Evolutionary conservation across 2,113 vertebrate species (phyloP), one percentile per base, ranked within the genome.

Genomic region (Callithrix jacchus): DNA sequence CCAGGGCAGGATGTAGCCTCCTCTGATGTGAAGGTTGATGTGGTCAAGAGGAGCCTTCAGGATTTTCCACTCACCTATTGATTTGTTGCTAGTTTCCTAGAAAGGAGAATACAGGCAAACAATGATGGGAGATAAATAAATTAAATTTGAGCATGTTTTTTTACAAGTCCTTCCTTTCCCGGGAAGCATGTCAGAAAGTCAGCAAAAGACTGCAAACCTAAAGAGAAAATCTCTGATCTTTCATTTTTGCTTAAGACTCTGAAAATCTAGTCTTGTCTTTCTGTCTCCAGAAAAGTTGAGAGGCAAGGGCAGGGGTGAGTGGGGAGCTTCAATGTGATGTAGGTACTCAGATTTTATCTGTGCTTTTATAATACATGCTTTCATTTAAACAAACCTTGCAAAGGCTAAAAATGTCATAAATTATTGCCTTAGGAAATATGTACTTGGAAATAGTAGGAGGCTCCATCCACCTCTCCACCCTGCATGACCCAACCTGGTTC

Each of bases 21-120:
- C 99, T 95, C 99, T 98, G 54, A 99, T 66, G 6, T 99, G 99
- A 83, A 99, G 95, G 96, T 99, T 99, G 91, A 99, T 99, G 91
- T 98, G 97, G 47, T 98, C 87, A 2, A 98, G 90, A 16, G 98
- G 98, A 54, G 98, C 93, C 0, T n/a, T 0, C 89, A 99, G 96
- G 6, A 0, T 32, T 17, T 96, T 79, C 92, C 89, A 95, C 27
- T 89, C 47, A 8, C 97, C 94, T 87, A 35, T 52, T 0, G 81
- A 87, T 3, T 32, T 42, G 7, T 90, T 68, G 25, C 84, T 66
- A 35, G 40, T 23, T 47, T 89, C 98, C 99, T 99, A 76, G 71
- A 83, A 87, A 23, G 40, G 37, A 83, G 23, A 45, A 94, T 13
- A 30, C 1, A 17, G 1, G 40, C 58, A 58, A 93, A 54, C 21